Conservation (phyloP, 2,888 invertebrate species). For the Frankliniella fusca region DNA sequence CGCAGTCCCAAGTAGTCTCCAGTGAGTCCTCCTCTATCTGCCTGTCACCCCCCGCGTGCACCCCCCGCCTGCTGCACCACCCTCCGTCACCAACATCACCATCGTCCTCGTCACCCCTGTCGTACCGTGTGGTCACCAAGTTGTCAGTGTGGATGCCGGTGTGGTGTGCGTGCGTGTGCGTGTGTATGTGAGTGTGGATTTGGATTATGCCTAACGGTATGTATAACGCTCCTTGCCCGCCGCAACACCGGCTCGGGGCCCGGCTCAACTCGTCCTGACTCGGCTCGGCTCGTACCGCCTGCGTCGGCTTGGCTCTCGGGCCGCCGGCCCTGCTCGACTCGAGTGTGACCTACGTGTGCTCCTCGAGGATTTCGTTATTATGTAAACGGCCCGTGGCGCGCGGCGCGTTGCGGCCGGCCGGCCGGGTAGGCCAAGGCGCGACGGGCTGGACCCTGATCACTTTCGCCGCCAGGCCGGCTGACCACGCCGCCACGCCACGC, state of each 20-base stretch:
- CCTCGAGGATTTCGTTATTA: slow-evolving; percentile 7
- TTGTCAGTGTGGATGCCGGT: background rate
- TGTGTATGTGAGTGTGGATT: background rate
- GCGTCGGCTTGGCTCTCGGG: too few relatives aligned
- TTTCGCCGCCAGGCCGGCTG: background rate
- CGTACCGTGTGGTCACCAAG: background rate
- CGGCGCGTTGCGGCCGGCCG: too few relatives aligned
- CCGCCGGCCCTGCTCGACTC: too few relatives aligned
- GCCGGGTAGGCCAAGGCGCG: too few relatives aligned
- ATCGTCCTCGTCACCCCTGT: background rate
- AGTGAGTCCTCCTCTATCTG: background rate
- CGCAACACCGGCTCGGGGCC: too few relatives aligned
- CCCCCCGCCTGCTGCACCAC: background rate
- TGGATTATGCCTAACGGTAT: slow-evolving; percentile 3
- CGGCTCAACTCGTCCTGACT: too few relatives aligned
- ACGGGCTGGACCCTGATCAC: background rate
- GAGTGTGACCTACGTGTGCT: background rate
- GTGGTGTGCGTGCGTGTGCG: background rate
- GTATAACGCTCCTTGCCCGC: background rate
- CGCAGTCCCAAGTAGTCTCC: slow-evolving; percentile 21
- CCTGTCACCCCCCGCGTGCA: background rate
- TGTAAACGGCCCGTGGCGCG: background rate
- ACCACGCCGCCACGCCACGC: background rate
- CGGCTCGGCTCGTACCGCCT: too few relatives aligned
- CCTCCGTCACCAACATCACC: background rate